Percentiles rank a stretch among this genome's conserved stretches.
Evolutionary conservation across 2,888 invertebrate species (phyloP).

Genomic region (Bombylius major): DNA sequence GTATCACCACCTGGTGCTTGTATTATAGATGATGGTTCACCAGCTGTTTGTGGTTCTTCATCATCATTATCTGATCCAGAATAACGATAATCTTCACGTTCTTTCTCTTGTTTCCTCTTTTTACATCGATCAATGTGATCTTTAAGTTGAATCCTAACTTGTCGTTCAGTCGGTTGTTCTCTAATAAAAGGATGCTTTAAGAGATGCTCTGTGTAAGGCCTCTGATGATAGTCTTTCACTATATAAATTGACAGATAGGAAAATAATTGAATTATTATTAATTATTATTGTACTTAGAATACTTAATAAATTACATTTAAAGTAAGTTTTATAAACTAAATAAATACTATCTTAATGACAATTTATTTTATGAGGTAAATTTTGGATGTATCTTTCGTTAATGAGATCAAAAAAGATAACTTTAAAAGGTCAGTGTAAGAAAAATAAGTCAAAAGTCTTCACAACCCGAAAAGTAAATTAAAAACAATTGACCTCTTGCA

Average conservation of each 20-base stretch:
- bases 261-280: too few species aligned
- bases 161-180: conserved; percentile 96
- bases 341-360: too few species aligned
- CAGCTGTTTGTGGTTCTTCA: conserved; percentile 80
- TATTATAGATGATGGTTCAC: conserved; percentile 90
- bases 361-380: too few species aligned
- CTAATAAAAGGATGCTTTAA: conserved; percentile 95
- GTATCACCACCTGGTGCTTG: conserved; percentile 84
- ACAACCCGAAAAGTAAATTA: too few species aligned
- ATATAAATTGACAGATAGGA: conserved; percentile 2
- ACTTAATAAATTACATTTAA: too few species aligned
- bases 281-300: too few species aligned
- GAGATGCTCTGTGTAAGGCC: conserved; percentile 96
- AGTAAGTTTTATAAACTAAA: too few species aligned
- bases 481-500: too few species aligned
- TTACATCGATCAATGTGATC: conserved; percentile 98
- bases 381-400: too few species aligned
- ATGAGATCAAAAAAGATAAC: too few species aligned
- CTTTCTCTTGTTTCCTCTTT: conserved; percentile 85
- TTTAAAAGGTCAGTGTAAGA: too few species aligned
- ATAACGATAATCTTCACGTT: conserved; percentile 67
- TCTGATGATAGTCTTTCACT: conserved; percentile 97
- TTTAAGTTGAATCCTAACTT: conserved; percentile 95
- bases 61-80: conserved; percentile 97
- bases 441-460: too few species aligned